Evolutionary conservation across 2,888 invertebrate genomes (phyloP), one percentile per base, ranked within the genome.

Genomic region (Volucella inanis): DNA sequence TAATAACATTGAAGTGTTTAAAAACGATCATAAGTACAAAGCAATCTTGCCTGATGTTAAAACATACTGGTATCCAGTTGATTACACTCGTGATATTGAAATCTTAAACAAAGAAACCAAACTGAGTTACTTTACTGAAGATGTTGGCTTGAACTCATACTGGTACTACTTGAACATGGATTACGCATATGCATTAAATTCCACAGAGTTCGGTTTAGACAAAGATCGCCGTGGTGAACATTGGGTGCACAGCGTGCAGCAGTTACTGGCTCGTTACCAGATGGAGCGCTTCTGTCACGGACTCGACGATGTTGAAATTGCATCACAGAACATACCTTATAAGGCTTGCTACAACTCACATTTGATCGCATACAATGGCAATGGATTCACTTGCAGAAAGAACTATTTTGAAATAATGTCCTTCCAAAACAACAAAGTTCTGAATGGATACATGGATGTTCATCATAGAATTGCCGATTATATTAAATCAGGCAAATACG

Each of bases 271-370:
- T 82, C 94, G 95, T 93, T 96, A 96, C 91, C 95, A 96, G 89
- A 93, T 96, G 92, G 96, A 96, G 90, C 94, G 96, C 90, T 92
- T 96, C 72, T 94, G 95, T 10, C 94, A 95, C 89, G 94, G 94
- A 81, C 93, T 95, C 62, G 94, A 94, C n/a, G 94, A 95, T 85
- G 94, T 96, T 85, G 93, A 93, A 39, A 92, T 93, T 10, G 93
- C 95, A 79, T 93, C 94, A 39, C 93, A 93, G 89, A 92, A 93
- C 81, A 90, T 91, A 57, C 91, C 93, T 62, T 92, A 95, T 62
- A 90, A 94, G 87, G 92, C 94, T 81, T 95, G 95, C 10, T 96
- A 94, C 91, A 93, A 93, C 62, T 93, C 96, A 61, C 94, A 94
- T 78, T 92, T 96, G 86, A 91, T 93, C 76, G 93, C 94, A 90